phyloP scores from a whole-genome alignment of 1,140 invertebrate species.

The Drosophila sproati region DNA sequence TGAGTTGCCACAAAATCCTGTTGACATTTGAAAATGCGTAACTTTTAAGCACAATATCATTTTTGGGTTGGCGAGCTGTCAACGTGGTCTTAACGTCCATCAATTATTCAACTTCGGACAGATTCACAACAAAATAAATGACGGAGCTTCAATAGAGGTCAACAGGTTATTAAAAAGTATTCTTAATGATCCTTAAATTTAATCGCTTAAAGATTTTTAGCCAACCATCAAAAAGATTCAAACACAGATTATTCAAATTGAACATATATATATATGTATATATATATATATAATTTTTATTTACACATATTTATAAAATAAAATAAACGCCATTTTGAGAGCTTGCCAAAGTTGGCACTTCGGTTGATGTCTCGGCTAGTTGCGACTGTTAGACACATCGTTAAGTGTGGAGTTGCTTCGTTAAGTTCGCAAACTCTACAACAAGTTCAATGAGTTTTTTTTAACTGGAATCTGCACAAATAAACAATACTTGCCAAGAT shows the following conservation, averaged over 20 bases:
- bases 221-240: too few relatives aligned
- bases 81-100: neutral
- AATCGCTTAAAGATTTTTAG: too few relatives aligned
- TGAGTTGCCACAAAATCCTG: neutral
- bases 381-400: neutral
- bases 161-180: too few relatives aligned
- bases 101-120: neutral
- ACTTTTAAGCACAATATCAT: neutral
- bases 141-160: too few relatives aligned
- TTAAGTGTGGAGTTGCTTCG: conserved; percentile 12
- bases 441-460: neutral
- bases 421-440: neutral
- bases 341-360: neutral
- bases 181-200: too few relatives aligned
- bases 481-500: neutral
- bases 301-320: neutral
- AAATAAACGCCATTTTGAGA: neutral
- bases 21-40: conserved; percentile 14
- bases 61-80: too few relatives aligned
- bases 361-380: conserved; percentile 10
- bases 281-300: too few relatives aligned
- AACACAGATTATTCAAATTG: too few relatives aligned
- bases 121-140: neutral
- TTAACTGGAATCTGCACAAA: neutral
- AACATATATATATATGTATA: too few relatives aligned